Conservation (phyloP, 2,888 invertebrate species). For the Chromoteleia sp. region DNA sequence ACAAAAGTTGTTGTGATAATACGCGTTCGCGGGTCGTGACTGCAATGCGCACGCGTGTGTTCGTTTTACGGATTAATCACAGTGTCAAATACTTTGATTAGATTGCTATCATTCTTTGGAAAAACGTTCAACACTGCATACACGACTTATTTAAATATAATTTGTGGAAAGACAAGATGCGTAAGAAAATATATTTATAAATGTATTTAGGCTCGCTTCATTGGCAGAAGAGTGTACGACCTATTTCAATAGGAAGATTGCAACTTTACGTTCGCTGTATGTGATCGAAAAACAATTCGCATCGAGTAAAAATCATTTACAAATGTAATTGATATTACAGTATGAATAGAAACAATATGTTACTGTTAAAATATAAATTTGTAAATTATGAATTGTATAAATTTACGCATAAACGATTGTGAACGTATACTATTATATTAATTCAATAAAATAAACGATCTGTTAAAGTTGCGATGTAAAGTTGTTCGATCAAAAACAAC, state of each 20-base stretch:
- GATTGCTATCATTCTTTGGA: slow-evolving; percentile 61
- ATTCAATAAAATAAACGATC: too few relatives aligned
- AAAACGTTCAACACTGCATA: slow-evolving; percentile 59
- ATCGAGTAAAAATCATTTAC: not conserved
- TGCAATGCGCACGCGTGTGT: slow-evolving; percentile 4
- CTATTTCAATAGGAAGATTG: slow-evolving; percentile 62
- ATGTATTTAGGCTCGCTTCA: slow-evolving; percentile 65
- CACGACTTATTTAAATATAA: slow-evolving; percentile 63
- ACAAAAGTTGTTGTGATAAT: not conserved
- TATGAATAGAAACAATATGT: too few relatives aligned
- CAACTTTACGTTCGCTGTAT: slow-evolving; percentile 31
- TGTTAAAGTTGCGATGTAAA: not conserved
- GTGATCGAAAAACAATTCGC: slow-evolving; percentile 31
- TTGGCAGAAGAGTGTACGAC: slow-evolving; percentile 58
- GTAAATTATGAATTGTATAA: too few relatives aligned
- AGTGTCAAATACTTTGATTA: slow-evolving; percentile 67
- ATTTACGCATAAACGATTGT: too few relatives aligned
- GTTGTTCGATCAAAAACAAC: slow-evolving; percentile 37
- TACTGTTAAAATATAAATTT: too few relatives aligned
- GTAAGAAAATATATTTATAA: slow-evolving; percentile 69
- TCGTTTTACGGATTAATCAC: slow-evolving; percentile 54
- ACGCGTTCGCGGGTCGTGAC: slow-evolving; percentile 3
- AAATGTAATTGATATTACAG: too few relatives aligned
- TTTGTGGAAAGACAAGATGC: slow-evolving; percentile 67
- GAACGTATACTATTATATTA: too few relatives aligned